These are phyloP conservation scores for Nothobranchius furzeri DNA, from an alignment of 2,113 vertebrate genomes.

Conservation along the genomic window DNA sequence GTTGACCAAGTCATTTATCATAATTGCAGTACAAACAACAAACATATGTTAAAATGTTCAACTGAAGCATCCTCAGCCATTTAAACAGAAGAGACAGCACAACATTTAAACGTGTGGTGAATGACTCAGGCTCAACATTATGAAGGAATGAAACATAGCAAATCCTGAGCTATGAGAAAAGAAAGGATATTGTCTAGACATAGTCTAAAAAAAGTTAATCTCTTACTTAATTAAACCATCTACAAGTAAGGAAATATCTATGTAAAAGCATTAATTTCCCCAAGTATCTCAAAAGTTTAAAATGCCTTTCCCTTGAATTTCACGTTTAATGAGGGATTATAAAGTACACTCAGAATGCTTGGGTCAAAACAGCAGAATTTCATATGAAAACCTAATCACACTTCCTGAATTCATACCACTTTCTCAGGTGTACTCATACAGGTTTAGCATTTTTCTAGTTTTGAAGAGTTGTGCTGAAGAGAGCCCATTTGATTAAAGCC, in stretches of 20 bases:
- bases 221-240: conserved; percentile 14
- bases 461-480: conserved; percentile 12
- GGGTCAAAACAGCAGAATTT: conserved; percentile 1
- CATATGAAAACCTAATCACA: neutral
- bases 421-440: conserved; percentile 3
- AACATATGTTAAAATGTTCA: too few species aligned
- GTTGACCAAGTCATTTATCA: too few species aligned
- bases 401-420: neutral
- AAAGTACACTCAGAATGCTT: neutral
- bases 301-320: neutral
- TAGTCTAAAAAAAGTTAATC: conserved; percentile 1
- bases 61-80: too few species aligned
- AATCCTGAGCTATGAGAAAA: neutral
- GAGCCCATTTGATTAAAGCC: conserved; percentile 57
- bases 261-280: conserved; percentile 5
- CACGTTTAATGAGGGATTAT: neutral
- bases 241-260: neutral
- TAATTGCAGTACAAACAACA: too few species aligned
- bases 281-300: neutral
- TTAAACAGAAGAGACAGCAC: neutral
- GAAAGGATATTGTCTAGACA: neutral
- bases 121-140: neutral
- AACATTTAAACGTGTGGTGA: neutral
- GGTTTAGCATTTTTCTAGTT: conserved; percentile 17
- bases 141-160: neutral